Percentiles rank a stretch among this genome's conserved stretches.
phyloP scores from a whole-genome alignment of 30 jellyfish, hydroid and myxozoan species.

The Cassiopea andromeda region DNA sequence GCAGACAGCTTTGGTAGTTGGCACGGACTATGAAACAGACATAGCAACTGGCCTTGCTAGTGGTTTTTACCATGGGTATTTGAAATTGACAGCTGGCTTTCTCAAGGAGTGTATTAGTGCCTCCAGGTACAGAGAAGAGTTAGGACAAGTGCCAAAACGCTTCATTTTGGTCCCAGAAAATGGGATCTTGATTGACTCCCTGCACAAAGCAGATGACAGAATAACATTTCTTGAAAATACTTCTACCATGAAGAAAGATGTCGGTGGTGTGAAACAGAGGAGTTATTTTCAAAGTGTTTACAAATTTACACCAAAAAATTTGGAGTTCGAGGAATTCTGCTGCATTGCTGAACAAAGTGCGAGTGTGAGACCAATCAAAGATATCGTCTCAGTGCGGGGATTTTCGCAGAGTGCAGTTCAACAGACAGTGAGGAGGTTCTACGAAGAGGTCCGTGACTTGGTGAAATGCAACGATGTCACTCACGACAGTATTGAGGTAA shows the following conservation, averaged over 20 bases:
- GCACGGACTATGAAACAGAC: constrained; percentile 1
- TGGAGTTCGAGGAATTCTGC: constrained; percentile 34
- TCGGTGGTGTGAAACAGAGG: constrained; percentile 26
- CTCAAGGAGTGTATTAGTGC: constrained; percentile 24
- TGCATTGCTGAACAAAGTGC: constrained; percentile 55
- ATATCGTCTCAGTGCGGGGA: background rate
- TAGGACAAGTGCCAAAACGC: constrained; percentile 43
- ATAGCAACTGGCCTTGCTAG: constrained; percentile 51
- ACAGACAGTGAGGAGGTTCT: background rate
- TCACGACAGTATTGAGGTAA: constrained; percentile 13
- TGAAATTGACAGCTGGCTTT: constrained; percentile 23
- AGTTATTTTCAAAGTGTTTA: constrained; percentile 50
- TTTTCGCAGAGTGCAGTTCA: constrained; percentile 1
- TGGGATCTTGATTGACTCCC: constrained; percentile 14
- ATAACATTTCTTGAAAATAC: constrained; percentile 46
- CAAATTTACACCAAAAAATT: constrained; percentile 5
- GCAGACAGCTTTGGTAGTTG: background rate
- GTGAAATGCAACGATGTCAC: constrained; percentile 4
- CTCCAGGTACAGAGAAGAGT: constrained; percentile 20
- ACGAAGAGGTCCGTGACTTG: background rate
- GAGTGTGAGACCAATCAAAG: constrained; percentile 13
- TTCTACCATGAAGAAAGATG: constrained; percentile 18
- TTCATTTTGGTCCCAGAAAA: constrained; percentile 53
- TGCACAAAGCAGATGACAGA: constrained; percentile 29
- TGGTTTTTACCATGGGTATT: constrained; percentile 33